These are phyloP conservation scores for Caretta caretta DNA, from an alignment of 2,113 vertebrate species.

Conservation along the genomic window DNA sequence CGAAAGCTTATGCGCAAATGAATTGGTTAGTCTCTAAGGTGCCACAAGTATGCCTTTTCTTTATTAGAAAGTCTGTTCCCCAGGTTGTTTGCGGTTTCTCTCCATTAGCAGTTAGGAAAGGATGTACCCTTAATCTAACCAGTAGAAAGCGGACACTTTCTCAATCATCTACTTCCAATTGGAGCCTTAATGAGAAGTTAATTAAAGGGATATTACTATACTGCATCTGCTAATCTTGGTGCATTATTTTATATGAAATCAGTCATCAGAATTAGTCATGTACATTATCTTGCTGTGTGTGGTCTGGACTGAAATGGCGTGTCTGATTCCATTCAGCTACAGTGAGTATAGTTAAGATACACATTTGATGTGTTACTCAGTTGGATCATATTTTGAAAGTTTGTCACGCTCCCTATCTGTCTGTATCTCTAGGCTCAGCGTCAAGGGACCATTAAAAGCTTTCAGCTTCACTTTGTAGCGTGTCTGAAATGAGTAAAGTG, in stretches of 20 bases:
- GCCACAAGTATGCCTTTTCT: no score
- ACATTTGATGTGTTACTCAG: slow-evolving; percentile 21
- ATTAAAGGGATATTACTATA: slow-evolving; percentile 51
- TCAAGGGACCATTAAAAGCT: slow-evolving; percentile 57
- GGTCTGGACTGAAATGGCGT: slow-evolving; percentile 59
- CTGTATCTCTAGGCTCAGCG: slow-evolving; percentile 64
- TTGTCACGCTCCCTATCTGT: slow-evolving; percentile 57
- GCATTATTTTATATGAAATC: slow-evolving; percentile 66
- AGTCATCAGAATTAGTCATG: slow-evolving; percentile 75
- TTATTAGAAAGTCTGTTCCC: neutral
- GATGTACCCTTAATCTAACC: slow-evolving; percentile 16
- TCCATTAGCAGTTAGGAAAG: neutral
- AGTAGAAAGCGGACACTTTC: slow-evolving; percentile 24
- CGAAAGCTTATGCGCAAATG: no score
- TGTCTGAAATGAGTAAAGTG: slow-evolving; percentile 47
- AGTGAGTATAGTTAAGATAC: slow-evolving; percentile 43
- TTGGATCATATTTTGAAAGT: slow-evolving; percentile 70
- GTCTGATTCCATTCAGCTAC: slow-evolving; percentile 58
- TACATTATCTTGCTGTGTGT: slow-evolving; percentile 74
- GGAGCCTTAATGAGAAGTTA: slow-evolving; percentile 47
- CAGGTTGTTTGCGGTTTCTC: neutral
- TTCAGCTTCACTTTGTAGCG: slow-evolving; percentile 23
- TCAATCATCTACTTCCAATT: slow-evolving; percentile 37
- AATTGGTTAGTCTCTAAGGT: no score
- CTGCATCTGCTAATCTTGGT: slow-evolving; percentile 40